Evolutionary conservation across 1,140 invertebrate species (phyloP), one percentile per base, ranked within the genome.

Genomic region (Phenacoccus solenopsis): DNA sequence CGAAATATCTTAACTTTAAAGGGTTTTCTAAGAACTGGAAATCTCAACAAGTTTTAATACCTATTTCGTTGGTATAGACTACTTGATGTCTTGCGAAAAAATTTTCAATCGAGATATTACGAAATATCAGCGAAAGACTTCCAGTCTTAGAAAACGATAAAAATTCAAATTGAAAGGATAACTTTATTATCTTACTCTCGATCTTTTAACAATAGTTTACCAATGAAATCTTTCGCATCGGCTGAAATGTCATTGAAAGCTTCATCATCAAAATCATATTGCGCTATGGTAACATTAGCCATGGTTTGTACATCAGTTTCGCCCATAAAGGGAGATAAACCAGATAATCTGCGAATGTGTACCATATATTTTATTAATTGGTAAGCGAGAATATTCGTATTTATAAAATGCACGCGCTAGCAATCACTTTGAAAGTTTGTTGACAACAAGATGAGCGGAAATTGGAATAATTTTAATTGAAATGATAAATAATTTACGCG

Each of bases 301-400:
- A 96, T 96, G 12, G 96, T 98, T 81, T 98, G 93, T 71, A 93
- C 86, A 78, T 98, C 96, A 68, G 88, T 95, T 76, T 97, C 93
- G 9, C 96, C 96, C 92, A 98, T 96, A 80, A 99, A 98, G 20
- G 96, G 96, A 25, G 96, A 98, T 38, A 99, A 81, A 28, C 96
- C 96, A 16, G 95, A 98, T 74, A 99, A 82, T 75, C 96, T 98
- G 76, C 3, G 16, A 49, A 49, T 16, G n/a, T n/a, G n/a, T n/a
- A n/a, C n/a, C n/a, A n/a, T n/a, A n/a, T n/a, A n/a, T n/a, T n/a
- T n/a, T n/a, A n/a, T n/a, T n/a, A n/a, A n/a, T n/a, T n/a, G n/a
- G n/a, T n/a, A n/a, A n/a, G n/a, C n/a, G n/a, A n/a, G n/a, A n/a
- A n/a, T n/a, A n/a, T n/a, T n/a, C n/a, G n/a, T n/a, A 49, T 9